Percentiles rank a stretch among this genome's conserved stretches.
These are phyloP conservation scores for Diplodus puntazzo DNA, from an alignment of 2,797 vertebrate genomes.

Conservation along the genomic window DNA sequence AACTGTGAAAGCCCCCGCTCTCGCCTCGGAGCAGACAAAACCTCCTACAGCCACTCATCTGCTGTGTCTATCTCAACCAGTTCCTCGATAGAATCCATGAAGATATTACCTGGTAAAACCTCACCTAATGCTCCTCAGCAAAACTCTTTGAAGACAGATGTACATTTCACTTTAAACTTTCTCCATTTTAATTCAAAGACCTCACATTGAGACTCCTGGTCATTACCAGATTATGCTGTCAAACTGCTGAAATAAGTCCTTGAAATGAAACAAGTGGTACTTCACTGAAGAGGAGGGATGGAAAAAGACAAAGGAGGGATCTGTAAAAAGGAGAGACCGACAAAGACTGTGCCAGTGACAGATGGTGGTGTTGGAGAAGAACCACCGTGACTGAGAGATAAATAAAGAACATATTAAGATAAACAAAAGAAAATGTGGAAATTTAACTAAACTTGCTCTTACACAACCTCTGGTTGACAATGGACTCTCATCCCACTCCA, in stretches of 20 bases:
- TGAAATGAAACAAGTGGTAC: constrained; percentile 35
- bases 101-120: constrained; percentile 20
- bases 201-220: constrained; percentile 14
- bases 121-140: constrained; percentile 18
- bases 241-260: constrained; percentile 28
- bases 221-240: constrained; percentile 20
- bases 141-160: constrained; percentile 35
- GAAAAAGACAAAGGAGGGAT: background rate
- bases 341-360: background rate
- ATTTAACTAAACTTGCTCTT: constrained; percentile 15
- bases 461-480: constrained; percentile 21
- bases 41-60: constrained; percentile 20
- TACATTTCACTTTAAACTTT: constrained; percentile 13
- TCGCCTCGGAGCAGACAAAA: constrained; percentile 20
- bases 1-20: background rate
- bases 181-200: constrained; percentile 35
- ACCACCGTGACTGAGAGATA: background rate
- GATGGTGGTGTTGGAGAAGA: background rate
- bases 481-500: constrained; percentile 10
- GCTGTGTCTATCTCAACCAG: constrained; percentile 1
- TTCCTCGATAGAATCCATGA: constrained; percentile 20
- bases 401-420: constrained; percentile 1
- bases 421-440: background rate
- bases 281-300: constrained; percentile 14
- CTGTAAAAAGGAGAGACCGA: background rate